Percentiles rank a stretch among this genome's conserved stretches.
Evolutionary conservation across 53 echinoderm and acorn worm genomes (phyloP).

Genomic region (Echinarachnius parma): DNA sequence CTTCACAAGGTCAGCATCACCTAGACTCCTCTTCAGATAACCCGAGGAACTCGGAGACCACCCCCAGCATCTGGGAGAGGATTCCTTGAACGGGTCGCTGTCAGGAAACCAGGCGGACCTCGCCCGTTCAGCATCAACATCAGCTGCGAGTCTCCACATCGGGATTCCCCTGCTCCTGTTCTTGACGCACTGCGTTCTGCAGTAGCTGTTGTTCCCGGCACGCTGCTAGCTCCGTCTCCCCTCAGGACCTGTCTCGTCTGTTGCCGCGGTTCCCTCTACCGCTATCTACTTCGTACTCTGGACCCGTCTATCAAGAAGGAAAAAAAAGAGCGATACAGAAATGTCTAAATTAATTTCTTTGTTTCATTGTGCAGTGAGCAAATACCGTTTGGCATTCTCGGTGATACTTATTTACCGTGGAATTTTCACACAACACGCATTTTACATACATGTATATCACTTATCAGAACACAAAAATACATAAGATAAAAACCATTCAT

Average conservation of each 20-base stretch:
- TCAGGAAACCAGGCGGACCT: slow-evolving; percentile 14
- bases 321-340: not conserved
- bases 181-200: not conserved
- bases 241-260: not conserved
- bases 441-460: too few species aligned
- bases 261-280: not conserved
- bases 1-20: not conserved
- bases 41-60: too few species aligned
- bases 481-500: too few species aligned
- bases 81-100: slow-evolving; percentile 3
- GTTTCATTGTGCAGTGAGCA: too few species aligned
- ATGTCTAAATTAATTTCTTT: not conserved
- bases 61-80: slow-evolving; percentile 10
- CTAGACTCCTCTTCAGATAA: not conserved
- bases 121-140: slow-evolving; percentile 38
- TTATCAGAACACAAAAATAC: too few species aligned
- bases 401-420: too few species aligned
- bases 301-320: not conserved
- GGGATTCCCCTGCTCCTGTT: not conserved
- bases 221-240: slow-evolving; percentile 16
- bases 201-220: slow-evolving; percentile 22
- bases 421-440: too few species aligned
- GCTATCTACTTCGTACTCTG: too few species aligned
- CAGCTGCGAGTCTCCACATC: slow-evolving; percentile 10
- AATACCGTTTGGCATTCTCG: too few species aligned